These are phyloP conservation scores for Falco cherrug DNA, from an alignment of 2,797 vertebrate species.

Conservation along the genomic window DNA sequence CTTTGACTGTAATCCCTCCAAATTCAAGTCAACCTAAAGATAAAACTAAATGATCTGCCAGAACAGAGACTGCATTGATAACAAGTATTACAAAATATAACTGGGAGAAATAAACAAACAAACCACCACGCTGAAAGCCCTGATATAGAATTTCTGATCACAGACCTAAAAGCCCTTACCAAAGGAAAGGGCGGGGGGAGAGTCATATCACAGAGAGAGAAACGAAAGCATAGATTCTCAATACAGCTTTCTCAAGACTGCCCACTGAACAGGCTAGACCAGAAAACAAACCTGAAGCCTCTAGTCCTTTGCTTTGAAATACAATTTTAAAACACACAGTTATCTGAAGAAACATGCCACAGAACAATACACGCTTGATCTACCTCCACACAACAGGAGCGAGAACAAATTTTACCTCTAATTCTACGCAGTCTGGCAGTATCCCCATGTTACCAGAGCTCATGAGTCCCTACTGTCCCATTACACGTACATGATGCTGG, in stretches of 20 bases:
- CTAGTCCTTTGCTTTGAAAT: background rate
- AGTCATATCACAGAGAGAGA: background rate
- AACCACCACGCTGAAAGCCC: background rate
- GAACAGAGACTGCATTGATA: background rate
- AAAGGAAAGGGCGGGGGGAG: fast-evolving
- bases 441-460: background rate
- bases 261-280: background rate
- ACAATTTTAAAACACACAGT: background rate
- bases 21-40: background rate
- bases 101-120: background rate
- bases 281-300: background rate
- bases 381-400: background rate
- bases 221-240: background rate
- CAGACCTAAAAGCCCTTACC: background rate
- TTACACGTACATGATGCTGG: fast-evolving
- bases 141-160: background rate
- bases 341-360: background rate
- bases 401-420: background rate
- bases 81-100: background rate
- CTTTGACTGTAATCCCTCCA: background rate
- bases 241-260: background rate
- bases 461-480: fast-evolving
- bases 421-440: background rate
- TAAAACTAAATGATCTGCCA: constrained; percentile 6
- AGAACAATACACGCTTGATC: background rate